Evolutionary conservation across 2,797 vertebrate genomes (phyloP).

Genomic region (Chaetophractus vellerosus): DNA sequence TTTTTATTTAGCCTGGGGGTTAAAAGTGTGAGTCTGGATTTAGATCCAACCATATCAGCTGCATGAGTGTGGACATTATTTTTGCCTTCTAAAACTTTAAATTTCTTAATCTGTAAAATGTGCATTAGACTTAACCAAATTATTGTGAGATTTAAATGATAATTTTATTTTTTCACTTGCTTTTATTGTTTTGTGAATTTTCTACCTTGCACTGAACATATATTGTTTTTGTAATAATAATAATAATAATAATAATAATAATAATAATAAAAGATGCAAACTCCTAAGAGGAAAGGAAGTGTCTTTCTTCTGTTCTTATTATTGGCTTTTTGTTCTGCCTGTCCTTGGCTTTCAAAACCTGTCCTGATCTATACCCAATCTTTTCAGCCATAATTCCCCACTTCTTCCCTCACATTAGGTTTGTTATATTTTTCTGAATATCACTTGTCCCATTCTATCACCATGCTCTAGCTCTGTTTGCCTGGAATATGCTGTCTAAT

Average conservation of each 20-base stretch:
- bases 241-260: neutral
- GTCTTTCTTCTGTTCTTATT: neutral
- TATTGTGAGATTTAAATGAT: neutral
- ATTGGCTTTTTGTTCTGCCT: neutral
- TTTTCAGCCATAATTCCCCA: neutral
- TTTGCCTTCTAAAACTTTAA: neutral
- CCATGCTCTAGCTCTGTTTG: neutral
- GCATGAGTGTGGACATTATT: neutral
- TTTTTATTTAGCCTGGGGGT: neutral
- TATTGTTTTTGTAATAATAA: neutral
- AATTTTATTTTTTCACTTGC: neutral
- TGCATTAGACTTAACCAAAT: neutral
- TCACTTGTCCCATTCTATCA: neutral
- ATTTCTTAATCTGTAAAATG: constrained; percentile 7
- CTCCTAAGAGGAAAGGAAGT: neutral
- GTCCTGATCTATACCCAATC: neutral
- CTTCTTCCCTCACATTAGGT: neutral
- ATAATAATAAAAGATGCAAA: neutral
- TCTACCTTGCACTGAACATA: neutral
- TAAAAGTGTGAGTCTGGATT: neutral
- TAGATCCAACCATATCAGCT: neutral
- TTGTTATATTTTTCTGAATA: neutral
- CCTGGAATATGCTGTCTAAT: neutral
- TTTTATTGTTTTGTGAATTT: neutral
- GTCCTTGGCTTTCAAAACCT: neutral